Conservation (phyloP, 2,888 invertebrate genomes). For the Anorthoa munda region DNA sequence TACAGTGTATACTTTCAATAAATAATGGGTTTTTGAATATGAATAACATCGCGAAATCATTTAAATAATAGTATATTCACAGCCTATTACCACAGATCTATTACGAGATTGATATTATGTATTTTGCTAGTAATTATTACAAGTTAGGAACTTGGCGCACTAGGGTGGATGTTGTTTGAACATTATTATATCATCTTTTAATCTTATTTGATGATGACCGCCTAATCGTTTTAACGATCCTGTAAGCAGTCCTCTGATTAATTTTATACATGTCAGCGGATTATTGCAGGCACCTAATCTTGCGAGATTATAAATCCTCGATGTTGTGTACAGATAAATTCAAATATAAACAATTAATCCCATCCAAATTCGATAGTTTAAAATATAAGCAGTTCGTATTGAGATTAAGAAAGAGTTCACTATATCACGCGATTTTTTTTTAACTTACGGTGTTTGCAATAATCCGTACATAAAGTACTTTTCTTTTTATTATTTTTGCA, state of each 20-base stretch:
- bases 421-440: too few relatives aligned
- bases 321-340: too few relatives aligned
- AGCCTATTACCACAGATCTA: not conserved
- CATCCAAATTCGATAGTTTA: too few relatives aligned
- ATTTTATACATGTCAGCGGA: too few relatives aligned
- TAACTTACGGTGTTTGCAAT: too few relatives aligned
- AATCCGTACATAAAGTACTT: not conserved
- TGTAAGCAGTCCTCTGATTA: too few relatives aligned
- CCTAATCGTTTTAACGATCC: not conserved
- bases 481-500: not conserved
- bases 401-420: too few relatives aligned
- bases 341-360: too few relatives aligned
- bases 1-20: conserved; percentile 7
- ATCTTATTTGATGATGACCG: too few relatives aligned
- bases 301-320: too few relatives aligned
- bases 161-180: not conserved
- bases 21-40: conserved; percentile 25
- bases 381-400: too few relatives aligned
- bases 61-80: conserved; percentile 26
- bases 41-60: conserved; percentile 44
- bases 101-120: conserved; percentile 15
- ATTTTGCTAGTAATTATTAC: conserved; percentile 2
- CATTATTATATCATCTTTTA: not conserved
- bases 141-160: conserved; percentile 21
- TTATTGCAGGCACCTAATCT: too few relatives aligned